Percentiles rank a stretch among this genome's conserved stretches.
phyloP scores from a whole-genome alignment of 2,888 invertebrate genomes.

The Eupithecia exiguata region DNA sequence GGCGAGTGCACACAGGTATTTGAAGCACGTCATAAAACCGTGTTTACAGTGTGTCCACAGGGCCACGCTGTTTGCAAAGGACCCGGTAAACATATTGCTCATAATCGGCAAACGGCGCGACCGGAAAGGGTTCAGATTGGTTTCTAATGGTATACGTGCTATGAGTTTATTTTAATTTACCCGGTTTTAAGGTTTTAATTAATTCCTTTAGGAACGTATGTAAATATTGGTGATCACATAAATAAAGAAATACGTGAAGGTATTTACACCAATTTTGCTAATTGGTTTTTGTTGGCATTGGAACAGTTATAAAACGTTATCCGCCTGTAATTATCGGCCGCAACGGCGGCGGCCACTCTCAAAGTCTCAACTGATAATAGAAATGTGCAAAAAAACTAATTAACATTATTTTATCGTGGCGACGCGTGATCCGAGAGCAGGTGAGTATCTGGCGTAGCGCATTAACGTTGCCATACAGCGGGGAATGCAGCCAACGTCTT shows the following conservation, averaged over 20 bases:
- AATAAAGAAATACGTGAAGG: neutral
- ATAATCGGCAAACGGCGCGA: constrained; percentile 44
- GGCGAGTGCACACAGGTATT: constrained; percentile 44
- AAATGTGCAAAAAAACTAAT: neutral
- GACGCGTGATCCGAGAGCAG: no score
- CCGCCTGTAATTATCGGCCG: neutral
- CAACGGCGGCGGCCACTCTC: neutral
- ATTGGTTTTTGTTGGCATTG: neutral
- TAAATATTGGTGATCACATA: neutral
- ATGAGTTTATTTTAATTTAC: constrained; percentile 6
- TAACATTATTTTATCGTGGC: neutral
- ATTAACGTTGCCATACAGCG: no score
- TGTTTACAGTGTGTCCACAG: constrained; percentile 50
- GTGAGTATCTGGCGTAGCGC: no score
- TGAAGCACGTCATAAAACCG: constrained; percentile 47
- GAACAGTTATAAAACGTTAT: neutral
- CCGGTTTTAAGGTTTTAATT: constrained; percentile 7
- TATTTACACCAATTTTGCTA: neutral
- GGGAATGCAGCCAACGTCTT: no score
- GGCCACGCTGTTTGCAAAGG: constrained; percentile 51
- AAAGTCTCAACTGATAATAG: neutral
- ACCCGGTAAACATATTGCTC: constrained; percentile 54
- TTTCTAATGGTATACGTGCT: constrained; percentile 41
- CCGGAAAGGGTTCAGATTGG: constrained; percentile 39
- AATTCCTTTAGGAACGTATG: neutral